Evolutionary conservation across 2,113 vertebrate genomes (phyloP).

Genomic region (Nanorana parkeri): DNA sequence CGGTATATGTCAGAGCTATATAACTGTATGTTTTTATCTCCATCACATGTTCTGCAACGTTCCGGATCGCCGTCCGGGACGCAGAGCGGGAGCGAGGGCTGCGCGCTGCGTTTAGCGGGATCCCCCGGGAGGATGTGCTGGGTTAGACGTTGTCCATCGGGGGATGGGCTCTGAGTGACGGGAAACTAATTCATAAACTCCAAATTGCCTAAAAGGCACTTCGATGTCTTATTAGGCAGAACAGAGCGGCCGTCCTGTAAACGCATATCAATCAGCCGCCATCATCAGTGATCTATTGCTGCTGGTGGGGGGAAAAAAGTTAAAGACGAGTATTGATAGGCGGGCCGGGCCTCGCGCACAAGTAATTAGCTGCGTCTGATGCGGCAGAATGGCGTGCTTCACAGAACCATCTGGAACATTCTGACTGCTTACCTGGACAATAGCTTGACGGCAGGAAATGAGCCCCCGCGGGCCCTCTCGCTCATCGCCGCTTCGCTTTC

Average conservation of each 20-base stretch:
- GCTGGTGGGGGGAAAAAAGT: background rate
- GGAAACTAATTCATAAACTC: conserved; percentile 26
- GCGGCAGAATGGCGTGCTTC: conserved; percentile 40
- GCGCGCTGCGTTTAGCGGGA: background rate
- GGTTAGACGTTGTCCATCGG: background rate
- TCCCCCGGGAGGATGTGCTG: conserved; percentile 10
- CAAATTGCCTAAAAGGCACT: conserved; percentile 44
- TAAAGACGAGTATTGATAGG: conserved; percentile 44
- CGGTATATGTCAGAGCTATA: too few species aligned
- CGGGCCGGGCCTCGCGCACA: background rate
- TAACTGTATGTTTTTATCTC: too few species aligned
- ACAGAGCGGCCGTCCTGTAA: background rate
- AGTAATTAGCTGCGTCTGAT: conserved; percentile 45
- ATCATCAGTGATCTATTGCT: conserved; percentile 34
- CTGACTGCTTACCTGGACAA: conserved; percentile 50
- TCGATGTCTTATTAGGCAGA: conserved; percentile 39
- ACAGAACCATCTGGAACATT: conserved; percentile 18
- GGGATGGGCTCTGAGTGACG: background rate
- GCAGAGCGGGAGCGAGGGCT: too few species aligned
- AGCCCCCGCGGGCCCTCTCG: background rate
- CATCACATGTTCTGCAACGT: too few species aligned
- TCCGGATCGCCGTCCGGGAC: too few species aligned
- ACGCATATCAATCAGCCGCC: conserved; percentile 30
- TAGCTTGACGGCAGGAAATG: conserved; percentile 28
- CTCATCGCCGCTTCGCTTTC: too few species aligned